Evolutionary conservation across 2,113 vertebrate species (phyloP), one percentile per base, ranked within the genome.

Genomic region (Morone chrysops): DNA sequence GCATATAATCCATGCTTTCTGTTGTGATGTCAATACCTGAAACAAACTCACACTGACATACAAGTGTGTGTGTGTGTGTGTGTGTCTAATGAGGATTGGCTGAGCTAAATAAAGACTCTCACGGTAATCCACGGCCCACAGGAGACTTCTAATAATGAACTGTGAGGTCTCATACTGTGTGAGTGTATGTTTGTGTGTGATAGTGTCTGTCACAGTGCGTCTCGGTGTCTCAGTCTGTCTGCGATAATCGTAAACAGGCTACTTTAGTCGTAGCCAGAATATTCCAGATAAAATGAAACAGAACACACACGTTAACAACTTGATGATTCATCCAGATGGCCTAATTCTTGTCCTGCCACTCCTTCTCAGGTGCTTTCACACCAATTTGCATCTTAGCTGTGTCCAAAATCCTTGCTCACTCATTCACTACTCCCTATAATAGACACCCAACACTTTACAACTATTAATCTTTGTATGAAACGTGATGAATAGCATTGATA

Each of bases 101-200:
- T 65, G 84, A 82, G 89, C 90, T 94, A 93, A 92, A 92, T 92
- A 92, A 94, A 93, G 91, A 89, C 89, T 91, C 89, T 91, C 90
- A 92, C n/a, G 43, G 84, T 94, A 94, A 94, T 94, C 94, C 90
- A 89, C 59, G 4, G 77, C 72, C 84, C 48, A 22, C 82, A 87
- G 82, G 50, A 84, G 54, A 40, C 62, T 18, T 89, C 79, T 86
- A 90, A 92, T 87, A 93, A 90, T 90, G 88, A 88, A 86, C 86
- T 5, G 67, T 48, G 47, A 82, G 83, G 17, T 59, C 69, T 87
- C 84, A 70, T 50, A 54, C 78, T 72, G 65, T 43, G 72, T 11
- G 9, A 51, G 8, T 80, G 47, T 80, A 14, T 36, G 50, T 83
- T 0, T 66, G 53, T 77, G 68, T 85, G 51, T 61, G 47, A 41